Conservation (phyloP, 2,113 vertebrate species). For the Tenrec ecaudatus region DNA sequence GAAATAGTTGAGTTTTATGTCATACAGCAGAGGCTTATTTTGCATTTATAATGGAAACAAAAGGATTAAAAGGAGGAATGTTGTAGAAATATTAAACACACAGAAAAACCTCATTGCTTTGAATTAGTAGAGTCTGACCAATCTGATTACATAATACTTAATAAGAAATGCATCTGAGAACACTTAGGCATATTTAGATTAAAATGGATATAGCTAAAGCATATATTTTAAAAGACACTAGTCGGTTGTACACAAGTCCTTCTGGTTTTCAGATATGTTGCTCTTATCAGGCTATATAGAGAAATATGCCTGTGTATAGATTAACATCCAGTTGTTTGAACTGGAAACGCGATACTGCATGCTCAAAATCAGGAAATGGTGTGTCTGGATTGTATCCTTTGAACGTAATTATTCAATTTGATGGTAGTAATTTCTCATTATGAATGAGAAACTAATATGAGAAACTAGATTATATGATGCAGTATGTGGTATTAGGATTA, state of each 20-base stretch:
- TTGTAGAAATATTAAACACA: background rate
- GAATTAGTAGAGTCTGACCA: background rate
- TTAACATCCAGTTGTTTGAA: too few species aligned
- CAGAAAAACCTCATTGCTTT: background rate
- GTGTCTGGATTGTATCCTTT: too few species aligned
- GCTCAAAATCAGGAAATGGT: too few species aligned
- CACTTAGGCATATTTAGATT: background rate
- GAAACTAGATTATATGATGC: too few species aligned
- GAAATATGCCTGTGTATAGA: too few species aligned
- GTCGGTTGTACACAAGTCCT: background rate
- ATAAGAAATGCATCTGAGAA: background rate
- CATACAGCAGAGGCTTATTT: too few species aligned
- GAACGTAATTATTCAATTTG: too few species aligned
- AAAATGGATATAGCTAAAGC: background rate
- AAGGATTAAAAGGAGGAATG: background rate
- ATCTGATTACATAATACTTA: slow-evolving; percentile 8
- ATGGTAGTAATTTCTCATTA: too few species aligned
- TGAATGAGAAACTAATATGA: too few species aligned
- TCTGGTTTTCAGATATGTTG: background rate
- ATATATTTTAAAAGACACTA: background rate
- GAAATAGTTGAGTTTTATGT: background rate
- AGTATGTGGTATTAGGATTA: too few species aligned
- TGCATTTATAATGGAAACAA: background rate
- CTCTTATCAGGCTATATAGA: background rate
- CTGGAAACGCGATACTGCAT: too few species aligned